A percentile compares a stretch with the other conserved stretches of the same genome.
phyloP scores from a whole-genome alignment of 2,797 vertebrate species.

The Somateria mollissima region DNA sequence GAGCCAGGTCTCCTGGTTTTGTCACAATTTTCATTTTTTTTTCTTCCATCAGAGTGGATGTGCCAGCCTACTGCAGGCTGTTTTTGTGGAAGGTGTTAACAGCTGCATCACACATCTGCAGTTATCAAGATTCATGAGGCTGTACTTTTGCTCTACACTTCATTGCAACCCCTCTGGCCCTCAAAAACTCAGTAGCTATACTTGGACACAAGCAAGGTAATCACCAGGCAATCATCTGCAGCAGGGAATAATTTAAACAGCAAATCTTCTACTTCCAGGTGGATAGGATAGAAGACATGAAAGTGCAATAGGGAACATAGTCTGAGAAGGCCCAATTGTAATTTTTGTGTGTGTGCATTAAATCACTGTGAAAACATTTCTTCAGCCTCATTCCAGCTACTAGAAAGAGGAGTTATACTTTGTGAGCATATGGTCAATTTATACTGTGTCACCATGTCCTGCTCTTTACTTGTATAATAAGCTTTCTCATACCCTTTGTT shows the following conservation, averaged over 20 bases:
- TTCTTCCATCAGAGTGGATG: neutral
- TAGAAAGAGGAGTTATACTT: neutral
- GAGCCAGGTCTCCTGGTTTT: neutral
- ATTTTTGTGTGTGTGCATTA: neutral
- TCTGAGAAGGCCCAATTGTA: neutral
- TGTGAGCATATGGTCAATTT: neutral
- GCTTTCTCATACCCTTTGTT: neutral
- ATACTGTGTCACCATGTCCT: neutral
- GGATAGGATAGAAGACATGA: neutral
- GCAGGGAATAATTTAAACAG: neutral
- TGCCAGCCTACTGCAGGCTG: neutral
- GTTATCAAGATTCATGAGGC: neutral
- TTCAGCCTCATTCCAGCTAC: neutral
- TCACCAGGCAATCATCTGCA: neutral
- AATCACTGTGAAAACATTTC: neutral
- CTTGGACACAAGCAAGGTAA: neutral
- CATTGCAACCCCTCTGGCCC: neutral
- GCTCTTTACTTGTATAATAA: neutral
- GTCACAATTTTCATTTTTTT: neutral
- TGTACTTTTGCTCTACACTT: neutral
- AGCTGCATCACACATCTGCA: neutral
- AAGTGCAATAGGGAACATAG: rapidly evolving
- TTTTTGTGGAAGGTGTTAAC: neutral
- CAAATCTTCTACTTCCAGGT: neutral
- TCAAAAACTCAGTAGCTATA: neutral